phyloP scores from a whole-genome alignment of 2,113 vertebrate genomes.

The Meriones unguiculatus region DNA sequence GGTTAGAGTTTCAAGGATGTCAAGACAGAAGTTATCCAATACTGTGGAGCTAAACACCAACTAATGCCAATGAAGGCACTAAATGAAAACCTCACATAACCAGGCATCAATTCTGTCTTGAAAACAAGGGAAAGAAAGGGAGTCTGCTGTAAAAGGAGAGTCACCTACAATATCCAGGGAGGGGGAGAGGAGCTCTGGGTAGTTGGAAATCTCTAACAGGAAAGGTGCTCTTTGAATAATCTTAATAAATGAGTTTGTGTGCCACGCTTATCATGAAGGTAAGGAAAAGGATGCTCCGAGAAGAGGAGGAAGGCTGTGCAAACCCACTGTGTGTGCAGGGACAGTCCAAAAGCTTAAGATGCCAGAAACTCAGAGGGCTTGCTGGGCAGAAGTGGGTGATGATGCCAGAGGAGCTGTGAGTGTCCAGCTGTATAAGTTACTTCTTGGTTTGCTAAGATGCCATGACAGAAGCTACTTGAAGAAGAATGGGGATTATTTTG shows the following conservation, averaged over 20 bases:
- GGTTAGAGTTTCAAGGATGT: not conserved
- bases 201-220: not conserved
- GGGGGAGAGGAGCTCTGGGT: not conserved
- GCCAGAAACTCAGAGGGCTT: not conserved
- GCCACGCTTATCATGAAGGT: not conserved
- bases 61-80: not conserved
- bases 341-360: not conserved
- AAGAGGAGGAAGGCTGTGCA: not conserved
- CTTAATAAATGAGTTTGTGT: not conserved
- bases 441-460: not conserved
- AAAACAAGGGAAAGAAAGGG: not conserved
- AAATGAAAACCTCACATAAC: not conserved
- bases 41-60: no score
- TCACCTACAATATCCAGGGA: not conserved
- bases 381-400: not conserved
- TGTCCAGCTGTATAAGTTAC: not conserved
- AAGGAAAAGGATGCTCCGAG: not conserved
- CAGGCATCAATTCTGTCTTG: not conserved
- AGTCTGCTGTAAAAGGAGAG: not conserved
- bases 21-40: not conserved
- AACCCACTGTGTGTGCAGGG: not conserved
- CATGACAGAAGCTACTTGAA: not conserved
- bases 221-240: not conserved
- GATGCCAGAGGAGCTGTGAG: not conserved
- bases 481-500: no score